Evolutionary conservation across 2,888 invertebrate species (phyloP).

Genomic region (Stenchaetothrips biformis): DNA sequence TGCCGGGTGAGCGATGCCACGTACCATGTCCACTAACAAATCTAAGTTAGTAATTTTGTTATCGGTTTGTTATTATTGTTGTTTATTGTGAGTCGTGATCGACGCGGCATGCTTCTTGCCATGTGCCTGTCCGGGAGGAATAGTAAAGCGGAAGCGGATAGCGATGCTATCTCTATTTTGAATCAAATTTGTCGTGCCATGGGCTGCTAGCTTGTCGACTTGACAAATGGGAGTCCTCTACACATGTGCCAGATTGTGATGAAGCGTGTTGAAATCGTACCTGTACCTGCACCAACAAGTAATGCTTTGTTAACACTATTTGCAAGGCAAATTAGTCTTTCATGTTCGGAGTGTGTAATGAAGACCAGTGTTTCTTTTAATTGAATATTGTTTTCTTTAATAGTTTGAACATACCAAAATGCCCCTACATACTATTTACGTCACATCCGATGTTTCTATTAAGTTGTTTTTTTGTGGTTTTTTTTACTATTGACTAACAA

Average conservation of each 20-base stretch:
- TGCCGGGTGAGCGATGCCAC: constrained; percentile 1
- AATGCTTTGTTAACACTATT: constrained; percentile 15
- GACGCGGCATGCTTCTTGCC: background rate
- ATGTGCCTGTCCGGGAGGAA: background rate
- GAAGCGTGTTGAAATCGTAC: constrained; percentile 4
- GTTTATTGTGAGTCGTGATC: background rate
- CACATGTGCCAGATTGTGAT: constrained; percentile 9
- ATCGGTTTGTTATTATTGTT: constrained; percentile 9
- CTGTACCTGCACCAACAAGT: constrained; percentile 4
- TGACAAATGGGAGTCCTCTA: background rate
- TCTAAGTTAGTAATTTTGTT: constrained; percentile 19
- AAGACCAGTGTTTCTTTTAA: background rate
- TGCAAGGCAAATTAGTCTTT: background rate
- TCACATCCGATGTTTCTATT: background rate
- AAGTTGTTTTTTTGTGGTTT: background rate
- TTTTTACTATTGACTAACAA: background rate
- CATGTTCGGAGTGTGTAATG: constrained; percentile 1
- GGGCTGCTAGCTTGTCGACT: background rate
- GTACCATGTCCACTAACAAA: constrained; percentile 12
- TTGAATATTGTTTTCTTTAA: background rate
- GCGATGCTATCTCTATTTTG: background rate
- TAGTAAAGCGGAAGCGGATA: background rate
- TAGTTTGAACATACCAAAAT: constrained; percentile 19
- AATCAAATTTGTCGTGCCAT: constrained; percentile 12
- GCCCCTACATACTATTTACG: background rate